Conservation (phyloP, 2,113 vertebrate genomes). For the Rhinogobius similis region DNA sequence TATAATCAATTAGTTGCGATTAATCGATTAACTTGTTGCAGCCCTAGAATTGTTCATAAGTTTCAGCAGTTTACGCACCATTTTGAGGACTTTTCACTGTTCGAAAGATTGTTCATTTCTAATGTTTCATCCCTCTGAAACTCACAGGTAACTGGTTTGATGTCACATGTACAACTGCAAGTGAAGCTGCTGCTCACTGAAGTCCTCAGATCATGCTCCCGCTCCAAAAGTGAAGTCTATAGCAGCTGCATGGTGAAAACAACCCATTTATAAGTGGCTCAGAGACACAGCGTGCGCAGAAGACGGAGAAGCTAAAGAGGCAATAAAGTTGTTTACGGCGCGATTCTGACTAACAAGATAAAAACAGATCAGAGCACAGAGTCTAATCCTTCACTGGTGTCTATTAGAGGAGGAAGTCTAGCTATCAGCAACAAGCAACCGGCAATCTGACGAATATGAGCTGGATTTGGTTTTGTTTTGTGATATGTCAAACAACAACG, state of each 20-base stretch:
- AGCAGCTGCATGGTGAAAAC: slow-evolving; percentile 28
- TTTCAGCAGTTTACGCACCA: too few species aligned
- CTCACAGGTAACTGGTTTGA: too few species aligned
- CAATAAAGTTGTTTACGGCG: slow-evolving; percentile 51
- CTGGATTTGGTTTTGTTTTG: not conserved
- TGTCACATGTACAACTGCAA: too few species aligned
- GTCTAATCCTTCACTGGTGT: slow-evolving; percentile 53
- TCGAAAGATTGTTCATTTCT: too few species aligned
- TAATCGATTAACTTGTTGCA: too few species aligned
- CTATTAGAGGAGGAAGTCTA: slow-evolving; percentile 42
- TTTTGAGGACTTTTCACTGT: too few species aligned
- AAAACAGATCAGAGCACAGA: slow-evolving; percentile 14
- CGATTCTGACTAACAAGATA: slow-evolving; percentile 53
- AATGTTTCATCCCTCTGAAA: too few species aligned
- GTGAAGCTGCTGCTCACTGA: too few species aligned
- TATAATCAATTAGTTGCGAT: too few species aligned
- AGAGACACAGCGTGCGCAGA: not conserved
- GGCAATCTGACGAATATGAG: not conserved
- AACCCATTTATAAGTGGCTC: slow-evolving; percentile 27
- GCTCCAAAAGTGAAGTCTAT: not conserved
- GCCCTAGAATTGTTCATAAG: too few species aligned
- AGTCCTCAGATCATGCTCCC: too few species aligned
- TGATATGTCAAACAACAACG: not conserved
- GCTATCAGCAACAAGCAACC: not conserved
- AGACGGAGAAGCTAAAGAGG: slow-evolving; percentile 30